Conservation (phyloP, 1,140 invertebrate species). For the Tenebrio molitor region DNA sequence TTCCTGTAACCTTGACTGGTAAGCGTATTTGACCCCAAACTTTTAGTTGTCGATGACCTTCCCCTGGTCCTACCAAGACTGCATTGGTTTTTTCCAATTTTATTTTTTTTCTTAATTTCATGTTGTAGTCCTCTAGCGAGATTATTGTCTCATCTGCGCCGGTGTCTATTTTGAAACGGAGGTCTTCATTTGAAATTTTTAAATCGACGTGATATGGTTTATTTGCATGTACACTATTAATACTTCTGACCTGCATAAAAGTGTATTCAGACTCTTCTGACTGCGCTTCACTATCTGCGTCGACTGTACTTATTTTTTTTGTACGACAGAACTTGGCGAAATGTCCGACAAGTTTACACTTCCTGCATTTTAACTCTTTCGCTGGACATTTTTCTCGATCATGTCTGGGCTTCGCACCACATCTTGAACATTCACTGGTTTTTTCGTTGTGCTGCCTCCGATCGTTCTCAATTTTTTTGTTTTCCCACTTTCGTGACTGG, state of each 20-base stretch:
- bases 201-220: not conserved
- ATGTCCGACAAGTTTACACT: not conserved
- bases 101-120: no score
- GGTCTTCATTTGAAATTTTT: not conserved
- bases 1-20: no score
- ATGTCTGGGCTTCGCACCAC: not conserved
- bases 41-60: no score
- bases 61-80: no score
- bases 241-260: no score
- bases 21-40: no score
- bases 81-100: no score
- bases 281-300: no score
- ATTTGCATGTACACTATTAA: not conserved
- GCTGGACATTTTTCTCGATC: not conserved
- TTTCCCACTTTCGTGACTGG: not conserved
- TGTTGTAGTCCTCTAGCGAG: not conserved
- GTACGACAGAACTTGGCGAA: no score
- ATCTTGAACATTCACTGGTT: not conserved
- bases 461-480: not conserved
- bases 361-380: not conserved
- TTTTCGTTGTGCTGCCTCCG: not conserved
- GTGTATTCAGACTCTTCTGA: no score
- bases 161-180: not conserved
- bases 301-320: no score
- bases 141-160: constrained; percentile 10